Evolutionary conservation across 2,797 vertebrate species (phyloP).

Genomic region (Coranthus polyacanthus): DNA sequence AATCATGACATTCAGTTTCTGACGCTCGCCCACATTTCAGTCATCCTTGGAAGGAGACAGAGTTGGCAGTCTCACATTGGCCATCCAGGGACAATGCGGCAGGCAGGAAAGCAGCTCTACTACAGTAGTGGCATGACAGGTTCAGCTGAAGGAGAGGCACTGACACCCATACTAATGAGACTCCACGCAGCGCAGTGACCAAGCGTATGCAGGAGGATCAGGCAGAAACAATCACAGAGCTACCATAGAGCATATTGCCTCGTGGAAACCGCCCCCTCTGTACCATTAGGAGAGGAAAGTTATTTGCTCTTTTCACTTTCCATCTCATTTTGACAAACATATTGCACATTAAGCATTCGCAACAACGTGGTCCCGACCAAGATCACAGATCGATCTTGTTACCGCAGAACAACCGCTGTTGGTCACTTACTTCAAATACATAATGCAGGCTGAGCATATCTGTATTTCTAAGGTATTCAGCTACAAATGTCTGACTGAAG

Average conservation of each 20-base stretch:
- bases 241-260: slow-evolving; percentile 48
- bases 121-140: slow-evolving; percentile 81
- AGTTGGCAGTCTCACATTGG: slow-evolving; percentile 66
- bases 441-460: slow-evolving; percentile 17
- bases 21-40: slow-evolving; percentile 62
- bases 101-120: slow-evolving; percentile 72
- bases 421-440: slow-evolving; percentile 24
- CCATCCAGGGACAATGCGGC: slow-evolving; percentile 83
- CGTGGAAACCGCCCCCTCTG: slow-evolving; percentile 26
- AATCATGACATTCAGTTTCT: slow-evolving; percentile 61
- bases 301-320: slow-evolving; percentile 40
- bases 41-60: slow-evolving; percentile 70
- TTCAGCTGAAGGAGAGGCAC: slow-evolving; percentile 83
- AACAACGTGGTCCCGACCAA: slow-evolving; percentile 22
- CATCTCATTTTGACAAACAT: slow-evolving; percentile 52
- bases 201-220: slow-evolving; percentile 58
- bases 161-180: slow-evolving; percentile 83
- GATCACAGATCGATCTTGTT: slow-evolving; percentile 52
- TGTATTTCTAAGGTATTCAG: background rate
- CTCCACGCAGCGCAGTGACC: slow-evolving; percentile 65
- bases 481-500: slow-evolving; percentile 21
- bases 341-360: slow-evolving; percentile 33
- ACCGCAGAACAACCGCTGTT: slow-evolving; percentile 27
- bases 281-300: slow-evolving; percentile 32
- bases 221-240: slow-evolving; percentile 66